Percentiles rank a stretch among this genome's conserved stretches.
Evolutionary conservation across 2,888 invertebrate species (phyloP).

Genomic region (Aricia artaxerxes): DNA sequence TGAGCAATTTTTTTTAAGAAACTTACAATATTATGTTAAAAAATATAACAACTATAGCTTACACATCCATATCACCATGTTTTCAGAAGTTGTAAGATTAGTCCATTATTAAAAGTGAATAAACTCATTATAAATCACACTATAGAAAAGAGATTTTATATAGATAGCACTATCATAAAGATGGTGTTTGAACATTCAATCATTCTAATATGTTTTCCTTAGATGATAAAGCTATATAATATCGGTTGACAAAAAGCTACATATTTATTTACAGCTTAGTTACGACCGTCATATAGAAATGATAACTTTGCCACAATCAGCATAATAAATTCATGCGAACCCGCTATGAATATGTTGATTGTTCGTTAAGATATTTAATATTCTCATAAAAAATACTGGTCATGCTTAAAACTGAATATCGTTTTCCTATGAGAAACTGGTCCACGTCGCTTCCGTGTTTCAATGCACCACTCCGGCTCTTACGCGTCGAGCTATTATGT

Average conservation of each 20-base stretch:
- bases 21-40: too few relatives aligned
- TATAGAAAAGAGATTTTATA: neutral
- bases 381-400: constrained; percentile 31
- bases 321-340: neutral
- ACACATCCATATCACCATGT: too few relatives aligned
- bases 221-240: neutral
- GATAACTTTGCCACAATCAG: constrained; percentile 7
- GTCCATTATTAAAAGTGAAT: too few relatives aligned
- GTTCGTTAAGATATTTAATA: constrained; percentile 29
- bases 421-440: constrained; percentile 40
- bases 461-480: constrained; percentile 40
- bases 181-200: neutral
- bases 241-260: neutral
- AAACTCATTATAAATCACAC: neutral
- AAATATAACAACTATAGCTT: too few relatives aligned
- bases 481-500: constrained; percentile 32
- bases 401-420: constrained; percentile 31
- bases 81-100: too few relatives aligned
- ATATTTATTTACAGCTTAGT: neutral
- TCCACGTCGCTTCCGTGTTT: constrained; percentile 42
- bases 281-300: neutral
- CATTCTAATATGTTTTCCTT: neutral
- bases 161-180: neutral
- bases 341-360: constrained; percentile 18
- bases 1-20: too few relatives aligned